Evolutionary conservation across 2,113 vertebrate genomes (phyloP).

Genomic region (Pangasianodon hypophthalmus): DNA sequence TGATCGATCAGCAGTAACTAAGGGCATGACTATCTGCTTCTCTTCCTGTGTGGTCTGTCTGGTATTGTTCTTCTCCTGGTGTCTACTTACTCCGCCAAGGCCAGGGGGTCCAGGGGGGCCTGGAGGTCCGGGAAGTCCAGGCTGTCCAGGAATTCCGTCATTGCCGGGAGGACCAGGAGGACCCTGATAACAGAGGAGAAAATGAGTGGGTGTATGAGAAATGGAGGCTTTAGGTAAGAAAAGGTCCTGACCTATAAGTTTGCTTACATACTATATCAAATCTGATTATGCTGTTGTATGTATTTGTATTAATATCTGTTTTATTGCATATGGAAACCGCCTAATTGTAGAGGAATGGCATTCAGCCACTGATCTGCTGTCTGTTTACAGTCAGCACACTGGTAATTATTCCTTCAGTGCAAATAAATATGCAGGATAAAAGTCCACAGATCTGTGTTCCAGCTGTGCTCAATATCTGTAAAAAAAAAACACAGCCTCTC

Average conservation of each 20-base stretch:
- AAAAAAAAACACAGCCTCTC: neutral
- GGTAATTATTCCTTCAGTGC: neutral
- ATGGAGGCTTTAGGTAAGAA: neutral
- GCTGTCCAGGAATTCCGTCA: conserved; percentile 87
- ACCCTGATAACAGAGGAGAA: conserved; percentile 73
- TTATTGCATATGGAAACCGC: neutral
- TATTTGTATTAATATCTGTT: neutral
- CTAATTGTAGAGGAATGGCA: neutral
- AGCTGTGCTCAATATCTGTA: neutral
- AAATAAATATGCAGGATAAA: neutral
- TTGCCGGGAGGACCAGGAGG: conserved; percentile 81
- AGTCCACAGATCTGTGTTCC: neutral
- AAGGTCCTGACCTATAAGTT: neutral
- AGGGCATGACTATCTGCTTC: neutral
- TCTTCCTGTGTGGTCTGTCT: neutral
- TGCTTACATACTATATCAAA: neutral
- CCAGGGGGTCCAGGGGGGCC: conserved; percentile 89
- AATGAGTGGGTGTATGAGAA: neutral
- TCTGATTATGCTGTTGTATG: neutral
- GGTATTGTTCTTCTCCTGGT: conserved; percentile 3
- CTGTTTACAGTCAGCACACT: neutral
- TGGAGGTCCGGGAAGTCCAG: conserved; percentile 84
- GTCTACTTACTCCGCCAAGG: conserved; percentile 90
- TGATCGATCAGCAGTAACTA: neutral
- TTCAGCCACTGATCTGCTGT: neutral